phyloP scores from a whole-genome alignment of 2,888 invertebrate genomes.

The Chirona hameri region DNA sequence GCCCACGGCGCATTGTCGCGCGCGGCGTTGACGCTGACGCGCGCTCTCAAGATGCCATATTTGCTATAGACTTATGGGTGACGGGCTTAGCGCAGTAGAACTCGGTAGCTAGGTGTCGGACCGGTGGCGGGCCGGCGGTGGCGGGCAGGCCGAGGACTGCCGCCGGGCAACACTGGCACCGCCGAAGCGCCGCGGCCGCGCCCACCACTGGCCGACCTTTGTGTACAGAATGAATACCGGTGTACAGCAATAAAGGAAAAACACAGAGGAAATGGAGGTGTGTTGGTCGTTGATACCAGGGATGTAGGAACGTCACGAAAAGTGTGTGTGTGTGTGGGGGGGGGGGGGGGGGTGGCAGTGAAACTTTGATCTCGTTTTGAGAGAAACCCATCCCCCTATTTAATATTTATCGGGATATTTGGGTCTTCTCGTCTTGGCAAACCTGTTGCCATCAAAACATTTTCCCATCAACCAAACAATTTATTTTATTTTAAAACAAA shows the following conservation, averaged over 20 bases:
- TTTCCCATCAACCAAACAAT: no score
- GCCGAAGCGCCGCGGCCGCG: neutral
- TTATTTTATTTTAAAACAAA: no score
- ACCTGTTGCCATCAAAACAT: no score
- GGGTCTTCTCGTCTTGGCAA: no score
- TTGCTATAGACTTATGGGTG: constrained; percentile 25
- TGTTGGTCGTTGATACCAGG: neutral
- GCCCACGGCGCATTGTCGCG: neutral
- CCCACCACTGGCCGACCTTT: neutral
- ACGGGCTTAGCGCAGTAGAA: neutral
- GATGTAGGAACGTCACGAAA: no score
- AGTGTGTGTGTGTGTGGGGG: no score
- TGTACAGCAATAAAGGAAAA: constrained; percentile 24
- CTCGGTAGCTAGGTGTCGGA: neutral
- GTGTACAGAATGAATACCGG: neutral
- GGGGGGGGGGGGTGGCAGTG: no score
- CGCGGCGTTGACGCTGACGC: neutral
- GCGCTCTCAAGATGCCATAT: constrained; percentile 1
- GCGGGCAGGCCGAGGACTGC: neutral
- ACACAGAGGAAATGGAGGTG: neutral
- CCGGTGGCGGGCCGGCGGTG: no score
- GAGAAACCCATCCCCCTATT: no score
- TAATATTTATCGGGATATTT: no score
- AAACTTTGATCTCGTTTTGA: no score
- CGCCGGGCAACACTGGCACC: neutral